Evolutionary conservation across 2,797 vertebrate species (phyloP).

Genomic region (Rhadinocentrus ornatus): DNA sequence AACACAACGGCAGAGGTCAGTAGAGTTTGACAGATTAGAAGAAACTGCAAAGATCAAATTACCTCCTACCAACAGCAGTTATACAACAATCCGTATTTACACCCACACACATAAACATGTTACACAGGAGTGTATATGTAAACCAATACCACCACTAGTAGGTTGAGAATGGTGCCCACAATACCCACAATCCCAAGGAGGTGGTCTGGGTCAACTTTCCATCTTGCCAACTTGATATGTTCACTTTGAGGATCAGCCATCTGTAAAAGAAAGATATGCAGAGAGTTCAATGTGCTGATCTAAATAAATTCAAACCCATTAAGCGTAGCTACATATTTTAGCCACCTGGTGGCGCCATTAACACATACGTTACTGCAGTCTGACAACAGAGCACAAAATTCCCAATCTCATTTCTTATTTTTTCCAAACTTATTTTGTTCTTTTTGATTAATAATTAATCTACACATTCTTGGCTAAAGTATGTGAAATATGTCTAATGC

Average conservation of each 20-base stretch:
- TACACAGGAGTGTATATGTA: conserved; percentile 65
- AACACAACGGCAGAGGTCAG: background rate
- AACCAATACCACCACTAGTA: conserved; percentile 69
- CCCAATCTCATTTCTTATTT: background rate
- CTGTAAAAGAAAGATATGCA: conserved; percentile 31
- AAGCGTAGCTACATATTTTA: background rate
- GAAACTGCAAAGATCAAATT: background rate
- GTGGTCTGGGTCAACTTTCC: conserved; percentile 44
- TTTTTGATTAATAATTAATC: too few species aligned
- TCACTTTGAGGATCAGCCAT: background rate
- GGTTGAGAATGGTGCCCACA: conserved; percentile 61
- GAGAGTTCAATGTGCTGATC: background rate
- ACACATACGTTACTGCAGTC: background rate
- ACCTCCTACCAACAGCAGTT: background rate
- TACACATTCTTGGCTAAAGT: background rate
- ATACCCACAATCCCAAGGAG: conserved; percentile 63
- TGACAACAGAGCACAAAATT: background rate
- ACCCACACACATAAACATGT: background rate
- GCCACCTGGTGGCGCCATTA: conserved; percentile 43
- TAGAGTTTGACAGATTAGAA: background rate
- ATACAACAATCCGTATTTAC: background rate
- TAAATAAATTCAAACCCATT: background rate
- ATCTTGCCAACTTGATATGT: background rate
- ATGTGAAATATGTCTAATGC: background rate
- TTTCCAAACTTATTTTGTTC: too few species aligned